These are phyloP conservation scores for Proisotoma minuta DNA, from an alignment of 2,888 invertebrate genomes.

Conservation along the genomic window DNA sequence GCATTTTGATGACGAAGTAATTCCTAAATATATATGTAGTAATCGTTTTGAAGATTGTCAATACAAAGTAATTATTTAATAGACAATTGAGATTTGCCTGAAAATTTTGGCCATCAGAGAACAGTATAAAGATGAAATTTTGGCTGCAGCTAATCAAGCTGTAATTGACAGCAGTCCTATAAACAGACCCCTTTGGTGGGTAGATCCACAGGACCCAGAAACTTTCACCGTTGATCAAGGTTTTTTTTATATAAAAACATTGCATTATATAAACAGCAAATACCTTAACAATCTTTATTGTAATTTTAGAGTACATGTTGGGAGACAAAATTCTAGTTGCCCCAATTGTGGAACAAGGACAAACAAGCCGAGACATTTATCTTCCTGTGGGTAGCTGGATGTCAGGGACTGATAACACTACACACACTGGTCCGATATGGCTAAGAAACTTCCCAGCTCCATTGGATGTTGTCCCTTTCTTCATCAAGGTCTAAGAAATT, in stretches of 20 bases:
- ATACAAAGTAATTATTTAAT: background rate
- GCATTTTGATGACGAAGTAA: slow-evolving; percentile 60
- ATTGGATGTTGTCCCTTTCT: slow-evolving; percentile 24
- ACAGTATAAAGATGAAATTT: slow-evolving; percentile 49
- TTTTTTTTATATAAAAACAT: background rate
- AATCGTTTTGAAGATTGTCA: background rate
- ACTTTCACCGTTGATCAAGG: slow-evolving; percentile 54
- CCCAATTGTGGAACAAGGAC: slow-evolving; percentile 65
- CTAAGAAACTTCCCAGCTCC: slow-evolving; percentile 54
- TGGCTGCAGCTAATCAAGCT: slow-evolving; percentile 58
- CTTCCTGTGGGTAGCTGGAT: slow-evolving; percentile 69
- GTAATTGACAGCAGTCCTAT: slow-evolving; percentile 64
- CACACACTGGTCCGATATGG: slow-evolving; percentile 60
- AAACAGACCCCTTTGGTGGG: slow-evolving; percentile 81
- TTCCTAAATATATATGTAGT: background rate
- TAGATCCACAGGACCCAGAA: slow-evolving; percentile 62
- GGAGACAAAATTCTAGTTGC: slow-evolving; percentile 74
- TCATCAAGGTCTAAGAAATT: slow-evolving; percentile 7
- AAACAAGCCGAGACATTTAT: slow-evolving; percentile 64
- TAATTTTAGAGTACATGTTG: slow-evolving; percentile 65
- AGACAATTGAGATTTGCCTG: slow-evolving; percentile 26
- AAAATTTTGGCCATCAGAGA: slow-evolving; percentile 22
- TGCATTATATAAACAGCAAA: background rate
- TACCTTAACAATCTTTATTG: background rate
- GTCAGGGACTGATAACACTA: slow-evolving; percentile 13